A percentile compares a stretch with the other conserved stretches of the same genome.
These are phyloP conservation scores for Drosophila formosana DNA, from an alignment of 2,888 invertebrate species.

Conservation along the genomic window DNA sequence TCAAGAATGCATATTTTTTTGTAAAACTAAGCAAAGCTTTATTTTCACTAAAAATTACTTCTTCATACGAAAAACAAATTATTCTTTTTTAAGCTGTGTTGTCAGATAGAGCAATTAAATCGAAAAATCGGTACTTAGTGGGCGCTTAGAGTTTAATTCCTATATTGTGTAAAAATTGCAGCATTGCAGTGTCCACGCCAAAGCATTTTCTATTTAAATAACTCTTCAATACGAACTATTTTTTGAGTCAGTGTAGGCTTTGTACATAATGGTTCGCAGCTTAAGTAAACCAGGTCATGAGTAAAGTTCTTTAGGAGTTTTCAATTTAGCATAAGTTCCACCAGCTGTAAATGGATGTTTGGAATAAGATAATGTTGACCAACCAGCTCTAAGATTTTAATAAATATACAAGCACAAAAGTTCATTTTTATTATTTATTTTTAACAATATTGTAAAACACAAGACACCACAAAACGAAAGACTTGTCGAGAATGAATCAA, in stretches of 20 bases:
- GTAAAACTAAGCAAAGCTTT: no score
- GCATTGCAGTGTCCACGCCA: no score
- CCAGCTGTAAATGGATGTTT: background rate
- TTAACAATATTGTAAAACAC: background rate
- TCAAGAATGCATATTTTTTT: no score
- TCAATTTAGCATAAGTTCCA: background rate
- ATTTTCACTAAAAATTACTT: no score
- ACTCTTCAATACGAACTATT: background rate
- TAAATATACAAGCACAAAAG: constrained; percentile 47
- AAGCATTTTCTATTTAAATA: no score
- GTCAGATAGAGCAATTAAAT: no score
- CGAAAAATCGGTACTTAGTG: no score
- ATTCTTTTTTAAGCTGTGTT: no score
- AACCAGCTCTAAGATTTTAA: constrained; percentile 61
- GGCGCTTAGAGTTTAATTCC: no score
- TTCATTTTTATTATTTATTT: constrained; percentile 49
- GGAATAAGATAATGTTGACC: constrained; percentile 34
- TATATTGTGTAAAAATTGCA: no score
- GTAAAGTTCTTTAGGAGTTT: background rate
- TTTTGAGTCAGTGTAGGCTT: background rate
- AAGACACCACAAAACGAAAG: background rate
- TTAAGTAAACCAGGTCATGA: background rate
- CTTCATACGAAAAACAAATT: no score
- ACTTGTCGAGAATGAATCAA: constrained; percentile 2
- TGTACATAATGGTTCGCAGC: background rate